Base-by-base conservation (phyloP, 2,113 vertebrate genomes). In the Beaufortia kweichowensis region DNA sequence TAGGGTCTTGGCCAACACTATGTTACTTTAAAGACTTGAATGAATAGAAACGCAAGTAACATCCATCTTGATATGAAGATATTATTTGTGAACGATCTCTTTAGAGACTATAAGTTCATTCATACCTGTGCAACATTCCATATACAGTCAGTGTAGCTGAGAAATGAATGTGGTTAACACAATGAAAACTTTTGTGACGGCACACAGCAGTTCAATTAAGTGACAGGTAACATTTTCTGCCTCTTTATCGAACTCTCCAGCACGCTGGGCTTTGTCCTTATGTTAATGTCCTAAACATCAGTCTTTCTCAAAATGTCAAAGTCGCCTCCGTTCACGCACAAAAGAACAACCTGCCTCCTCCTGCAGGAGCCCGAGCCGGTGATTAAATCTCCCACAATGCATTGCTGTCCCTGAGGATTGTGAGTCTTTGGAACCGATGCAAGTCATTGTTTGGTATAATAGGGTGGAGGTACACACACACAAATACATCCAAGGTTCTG, bases 281-380 rank as follows among this genome's bases (percentile, higher is more conserved):
- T 87, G 83, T 82, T 81, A 85, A 86, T 87, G 75, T 77, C 43
- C 60, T 56, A 74, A 77, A 77, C 81, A 78, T 76, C 77, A 80
- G 83, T 86, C 80, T 85, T 64, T 70, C 48, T 79, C 65, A 60
- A 85, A 87, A 86, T 84, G 84, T 84, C 84, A 86, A 75, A 57
- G 71, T 77, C 66, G 60, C 76, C 81, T 86, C 78, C 75, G 76
- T 64, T 46, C 61, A 46, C 59, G 72, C 66, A 86, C 82, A 87
- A 81, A 84, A 82, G 68, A 82, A 80, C 64, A 71, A 72, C 69
- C 64, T 78, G 63, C 76, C 55, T 79, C 39, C 23, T 71, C 80
- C 60, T 14, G 68, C 75, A 69, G 73, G 78, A 81, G 80, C 74
- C 63, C 17, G 26, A 62, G 77, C 79, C 79, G 68, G 78, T 70